Percentiles rank a stretch among this genome's conserved stretches.
Conservation (phyloP, 2,797 vertebrate genomes). For the Triplophysa bombifrons region DNA sequence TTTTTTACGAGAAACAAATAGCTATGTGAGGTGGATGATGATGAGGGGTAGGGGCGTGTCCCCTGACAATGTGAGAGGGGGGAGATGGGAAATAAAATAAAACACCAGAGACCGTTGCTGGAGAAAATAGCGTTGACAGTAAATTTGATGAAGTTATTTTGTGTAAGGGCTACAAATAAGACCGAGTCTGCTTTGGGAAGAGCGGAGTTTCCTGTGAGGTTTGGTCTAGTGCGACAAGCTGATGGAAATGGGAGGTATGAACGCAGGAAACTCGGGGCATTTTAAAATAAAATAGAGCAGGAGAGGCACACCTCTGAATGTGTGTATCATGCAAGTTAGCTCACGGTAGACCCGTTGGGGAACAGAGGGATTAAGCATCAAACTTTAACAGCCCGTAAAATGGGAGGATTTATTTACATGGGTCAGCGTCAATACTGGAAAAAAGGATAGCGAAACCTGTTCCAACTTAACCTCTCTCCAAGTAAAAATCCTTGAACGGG, state of each 20-base stretch:
- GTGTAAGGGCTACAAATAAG: conserved; percentile 6
- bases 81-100: conserved; percentile 49
- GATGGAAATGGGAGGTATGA: conserved; percentile 6
- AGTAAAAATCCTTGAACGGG: conserved; percentile 61
- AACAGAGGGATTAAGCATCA: conserved; percentile 55
- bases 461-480: conserved; percentile 56
- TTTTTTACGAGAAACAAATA: neutral
- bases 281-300: conserved; percentile 48
- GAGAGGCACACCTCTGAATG: conserved; percentile 62
- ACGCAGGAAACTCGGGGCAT: conserved; percentile 13
- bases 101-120: conserved; percentile 9
- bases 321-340: conserved; percentile 67
- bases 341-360: conserved; percentile 70
- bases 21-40: conserved; percentile 23
- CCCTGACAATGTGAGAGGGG: conserved; percentile 30
- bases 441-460: conserved; percentile 67
- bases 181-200: neutral
- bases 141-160: conserved; percentile 22
- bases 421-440: conserved; percentile 71
- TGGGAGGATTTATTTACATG: conserved; percentile 75
- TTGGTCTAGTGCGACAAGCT: neutral
- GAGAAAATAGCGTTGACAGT: conserved; percentile 28
- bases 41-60: conserved; percentile 11
- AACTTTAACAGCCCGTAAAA: conserved; percentile 72
- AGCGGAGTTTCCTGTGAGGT: conserved; percentile 42